These are phyloP conservation scores for Polyommatus iphigenia DNA, from an alignment of 2,888 invertebrate species.

Conservation along the genomic window DNA sequence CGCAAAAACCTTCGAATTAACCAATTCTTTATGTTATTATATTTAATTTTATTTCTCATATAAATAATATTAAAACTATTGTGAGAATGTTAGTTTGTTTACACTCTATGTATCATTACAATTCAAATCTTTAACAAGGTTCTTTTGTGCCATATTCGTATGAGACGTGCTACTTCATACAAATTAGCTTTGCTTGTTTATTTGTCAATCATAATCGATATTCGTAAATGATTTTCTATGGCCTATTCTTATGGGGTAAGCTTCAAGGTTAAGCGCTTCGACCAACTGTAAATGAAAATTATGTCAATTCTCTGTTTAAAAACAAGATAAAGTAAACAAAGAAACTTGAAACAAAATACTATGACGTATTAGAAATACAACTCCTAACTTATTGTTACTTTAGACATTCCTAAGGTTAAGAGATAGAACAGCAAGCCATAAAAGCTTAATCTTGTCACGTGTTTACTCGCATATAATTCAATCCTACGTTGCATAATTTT, in stretches of 20 bases:
- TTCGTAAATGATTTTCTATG: neutral
- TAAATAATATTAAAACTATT: neutral
- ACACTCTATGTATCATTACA: neutral
- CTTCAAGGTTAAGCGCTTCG: neutral
- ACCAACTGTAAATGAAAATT: neutral
- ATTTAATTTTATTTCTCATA: neutral
- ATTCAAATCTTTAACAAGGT: conserved; percentile 4
- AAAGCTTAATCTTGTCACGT: neutral
- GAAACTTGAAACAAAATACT: neutral
- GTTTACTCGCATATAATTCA: neutral
- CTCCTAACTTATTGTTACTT: neutral
- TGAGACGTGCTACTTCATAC: conserved; percentile 1
- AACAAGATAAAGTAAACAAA: neutral
- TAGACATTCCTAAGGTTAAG: neutral
- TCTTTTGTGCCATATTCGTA: conserved; percentile 3
- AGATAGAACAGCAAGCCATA: neutral
- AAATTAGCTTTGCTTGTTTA: conserved; percentile 8
- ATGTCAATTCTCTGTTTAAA: neutral
- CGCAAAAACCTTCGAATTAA: neutral
- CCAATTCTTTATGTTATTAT: neutral
- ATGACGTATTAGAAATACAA: neutral
- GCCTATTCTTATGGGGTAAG: neutral
- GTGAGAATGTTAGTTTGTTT: neutral
- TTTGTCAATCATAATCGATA: neutral
- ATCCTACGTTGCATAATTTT: neutral